Conservation (phyloP, 2,113 vertebrate genomes). For the Menura novaehollandiae region DNA sequence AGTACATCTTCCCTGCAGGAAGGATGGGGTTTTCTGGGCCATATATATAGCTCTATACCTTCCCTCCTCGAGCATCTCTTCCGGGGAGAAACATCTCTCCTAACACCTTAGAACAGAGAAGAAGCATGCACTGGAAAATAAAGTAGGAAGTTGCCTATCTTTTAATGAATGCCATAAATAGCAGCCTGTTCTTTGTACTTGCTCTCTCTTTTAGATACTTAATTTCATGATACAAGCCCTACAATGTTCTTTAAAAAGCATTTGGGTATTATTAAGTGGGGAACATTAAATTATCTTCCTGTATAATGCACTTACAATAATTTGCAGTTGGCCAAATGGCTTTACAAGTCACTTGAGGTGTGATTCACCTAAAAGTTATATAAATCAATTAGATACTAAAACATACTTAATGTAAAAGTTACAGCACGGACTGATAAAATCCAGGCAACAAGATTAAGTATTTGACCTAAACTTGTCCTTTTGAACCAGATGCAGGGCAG, state of each 20-base stretch:
- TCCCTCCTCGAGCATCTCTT: too few relatives aligned
- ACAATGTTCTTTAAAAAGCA: conserved; percentile 25
- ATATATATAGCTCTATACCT: too few relatives aligned
- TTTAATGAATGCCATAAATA: background rate
- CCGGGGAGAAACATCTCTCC: too few relatives aligned
- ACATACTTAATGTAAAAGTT: background rate
- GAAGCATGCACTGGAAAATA: background rate
- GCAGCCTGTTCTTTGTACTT: background rate
- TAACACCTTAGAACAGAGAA: background rate
- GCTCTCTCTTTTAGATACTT: background rate
- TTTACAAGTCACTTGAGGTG: conserved; percentile 9
- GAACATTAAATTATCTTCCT: conserved; percentile 13
- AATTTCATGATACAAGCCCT: background rate
- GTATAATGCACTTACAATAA: background rate
- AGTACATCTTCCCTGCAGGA: too few relatives aligned
- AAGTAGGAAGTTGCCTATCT: background rate
- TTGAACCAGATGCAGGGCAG: background rate
- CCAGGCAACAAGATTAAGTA: background rate
- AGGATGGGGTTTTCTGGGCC: too few relatives aligned
- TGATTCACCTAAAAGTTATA: conserved; percentile 36
- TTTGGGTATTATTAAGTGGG: conserved; percentile 35
- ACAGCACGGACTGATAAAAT: background rate
- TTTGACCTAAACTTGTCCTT: conserved; percentile 41
- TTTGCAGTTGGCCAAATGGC: conserved; percentile 16
- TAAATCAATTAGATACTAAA: conserved; percentile 20